Conservation (phyloP, 2,888 invertebrate genomes). For the Oscheius sp. region DNA sequence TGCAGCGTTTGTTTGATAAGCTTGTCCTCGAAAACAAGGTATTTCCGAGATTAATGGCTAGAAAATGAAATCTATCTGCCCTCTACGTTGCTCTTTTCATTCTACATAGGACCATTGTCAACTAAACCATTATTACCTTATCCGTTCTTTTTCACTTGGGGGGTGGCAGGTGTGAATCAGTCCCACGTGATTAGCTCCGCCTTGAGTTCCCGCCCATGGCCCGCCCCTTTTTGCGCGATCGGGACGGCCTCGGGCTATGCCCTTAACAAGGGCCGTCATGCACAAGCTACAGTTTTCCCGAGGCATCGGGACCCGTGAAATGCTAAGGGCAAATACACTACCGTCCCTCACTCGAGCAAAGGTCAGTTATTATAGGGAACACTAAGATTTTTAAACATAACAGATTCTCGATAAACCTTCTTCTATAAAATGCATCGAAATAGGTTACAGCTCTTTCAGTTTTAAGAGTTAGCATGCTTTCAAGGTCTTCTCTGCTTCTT, state of each 20-base stretch:
- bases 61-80: too few relatives aligned
- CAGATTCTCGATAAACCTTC: not conserved
- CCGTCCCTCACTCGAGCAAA: conserved; percentile 57
- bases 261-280: conserved; percentile 55
- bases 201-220: conserved; percentile 13
- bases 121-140: too few relatives aligned
- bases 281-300: conserved; percentile 63
- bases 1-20: too few relatives aligned
- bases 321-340: conserved; percentile 59
- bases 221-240: conserved; percentile 23
- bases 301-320: conserved; percentile 60
- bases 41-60: too few relatives aligned
- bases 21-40: too few relatives aligned
- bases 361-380: conserved; percentile 35
- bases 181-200: conserved; percentile 27
- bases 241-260: conserved; percentile 30
- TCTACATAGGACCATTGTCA: too few relatives aligned
- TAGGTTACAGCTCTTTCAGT: too few relatives aligned
- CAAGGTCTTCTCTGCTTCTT: too few relatives aligned
- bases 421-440: not conserved
- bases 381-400: too few relatives aligned
- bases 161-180: conserved; percentile 28
- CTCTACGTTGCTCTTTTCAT: too few relatives aligned
- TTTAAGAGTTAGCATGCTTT: not conserved
- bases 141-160: too few relatives aligned